These are phyloP conservation scores for Panulirus ornatus DNA, from an alignment of 1,140 invertebrate species.

Conservation along the genomic window DNA sequence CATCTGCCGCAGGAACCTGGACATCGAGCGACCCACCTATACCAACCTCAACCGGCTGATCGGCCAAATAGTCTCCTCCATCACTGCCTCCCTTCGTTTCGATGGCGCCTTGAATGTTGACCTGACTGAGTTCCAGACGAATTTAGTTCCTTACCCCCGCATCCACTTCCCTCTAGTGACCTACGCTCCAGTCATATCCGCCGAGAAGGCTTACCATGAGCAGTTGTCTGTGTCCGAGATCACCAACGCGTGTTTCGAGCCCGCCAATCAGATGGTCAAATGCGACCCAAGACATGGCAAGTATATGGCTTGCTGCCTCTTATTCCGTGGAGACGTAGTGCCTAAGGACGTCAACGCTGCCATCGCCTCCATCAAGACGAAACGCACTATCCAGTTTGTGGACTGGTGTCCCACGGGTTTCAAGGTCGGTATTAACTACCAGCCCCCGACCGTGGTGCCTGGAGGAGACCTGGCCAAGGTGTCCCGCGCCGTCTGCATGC, in stretches of 20 bases:
- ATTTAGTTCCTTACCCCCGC: background rate
- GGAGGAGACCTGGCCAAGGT: slow-evolving; percentile 37
- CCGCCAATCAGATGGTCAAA: slow-evolving; percentile 35
- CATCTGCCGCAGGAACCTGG: background rate
- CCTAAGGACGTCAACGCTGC: slow-evolving; percentile 30
- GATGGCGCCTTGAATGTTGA: background rate
- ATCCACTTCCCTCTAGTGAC: slow-evolving; percentile 3
- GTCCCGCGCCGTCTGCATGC: slow-evolving; percentile 28
- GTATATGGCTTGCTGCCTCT: slow-evolving; percentile 39
- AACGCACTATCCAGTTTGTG: slow-evolving; percentile 33
- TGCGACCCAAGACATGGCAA: slow-evolving; percentile 31
- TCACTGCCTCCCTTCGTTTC: background rate
- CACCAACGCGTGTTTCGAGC: background rate
- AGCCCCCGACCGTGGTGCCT: slow-evolving; percentile 24
- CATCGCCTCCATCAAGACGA: slow-evolving; percentile 32
- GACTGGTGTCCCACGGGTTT: slow-evolving; percentile 38
- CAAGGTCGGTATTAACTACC: slow-evolving; percentile 39
- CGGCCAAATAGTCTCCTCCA: background rate
- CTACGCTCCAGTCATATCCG: slow-evolving; percentile 12
- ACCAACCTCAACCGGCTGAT: background rate
- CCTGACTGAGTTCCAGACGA: background rate
- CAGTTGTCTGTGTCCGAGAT: background rate
- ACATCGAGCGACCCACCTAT: background rate
- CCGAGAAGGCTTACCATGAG: slow-evolving; percentile 2
- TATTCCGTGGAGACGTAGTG: slow-evolving; percentile 34